These are phyloP conservation scores for Papilio polyxenes DNA, from an alignment of 1,140 invertebrate species.

Conservation along the genomic window DNA sequence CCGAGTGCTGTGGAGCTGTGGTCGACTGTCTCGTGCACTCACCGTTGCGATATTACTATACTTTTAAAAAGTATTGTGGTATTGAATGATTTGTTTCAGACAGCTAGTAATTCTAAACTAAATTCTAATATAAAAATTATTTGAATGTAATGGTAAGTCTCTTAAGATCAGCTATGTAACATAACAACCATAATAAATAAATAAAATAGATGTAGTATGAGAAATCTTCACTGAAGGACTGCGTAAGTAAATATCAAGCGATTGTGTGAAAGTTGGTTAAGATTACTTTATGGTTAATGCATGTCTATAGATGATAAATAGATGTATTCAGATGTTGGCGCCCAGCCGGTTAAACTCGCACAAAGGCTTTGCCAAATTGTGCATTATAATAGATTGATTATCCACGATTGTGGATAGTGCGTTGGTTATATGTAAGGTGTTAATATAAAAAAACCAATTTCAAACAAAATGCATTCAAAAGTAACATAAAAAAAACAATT, in stretches of 20 bases:
- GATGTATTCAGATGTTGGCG: not conserved
- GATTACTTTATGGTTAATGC: not conserved
- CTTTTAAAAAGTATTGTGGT: not conserved
- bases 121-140: not conserved
- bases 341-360: not conserved
- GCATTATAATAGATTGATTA: not conserved
- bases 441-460: no score
- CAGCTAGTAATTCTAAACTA: not conserved
- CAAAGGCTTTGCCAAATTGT: conserved; percentile 6
- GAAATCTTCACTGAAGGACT: not conserved
- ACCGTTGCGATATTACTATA: not conserved
- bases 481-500: no score
- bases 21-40: not conserved
- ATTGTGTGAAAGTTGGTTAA: not conserved
- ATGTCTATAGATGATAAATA: not conserved
- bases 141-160: no score
- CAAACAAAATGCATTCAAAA: no score
- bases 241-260: not conserved
- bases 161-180: no score
- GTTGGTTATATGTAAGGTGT: not conserved
- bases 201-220: not conserved
- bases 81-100: not conserved
- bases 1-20: not conserved
- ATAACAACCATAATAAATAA: no score
- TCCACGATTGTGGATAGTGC: not conserved